Percentiles rank a stretch among this genome's conserved stretches.
Evolutionary conservation across 2,888 invertebrate genomes (phyloP).

Genomic region (Plagodis dolabraria): DNA sequence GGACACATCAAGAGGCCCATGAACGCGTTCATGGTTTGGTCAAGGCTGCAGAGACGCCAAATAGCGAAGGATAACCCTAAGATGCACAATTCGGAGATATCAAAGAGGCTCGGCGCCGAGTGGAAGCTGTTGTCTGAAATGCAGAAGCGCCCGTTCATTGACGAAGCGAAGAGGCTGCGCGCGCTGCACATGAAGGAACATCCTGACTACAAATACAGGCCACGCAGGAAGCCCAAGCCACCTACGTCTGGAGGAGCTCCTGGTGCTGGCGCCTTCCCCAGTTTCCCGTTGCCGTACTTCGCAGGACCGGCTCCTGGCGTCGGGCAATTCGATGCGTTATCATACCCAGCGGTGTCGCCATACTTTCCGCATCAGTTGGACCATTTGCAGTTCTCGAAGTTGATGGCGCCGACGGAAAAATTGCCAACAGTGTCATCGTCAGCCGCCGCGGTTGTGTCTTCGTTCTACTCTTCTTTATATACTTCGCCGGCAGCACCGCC

Average conservation of each 20-base stretch:
- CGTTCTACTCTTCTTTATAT: slow-evolving; percentile 89
- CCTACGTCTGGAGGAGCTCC: slow-evolving; percentile 82
- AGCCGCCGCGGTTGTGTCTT: slow-evolving; percentile 87
- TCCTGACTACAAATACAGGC: slow-evolving; percentile 95
- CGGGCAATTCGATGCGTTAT: slow-evolving; percentile 84
- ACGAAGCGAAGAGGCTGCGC: slow-evolving; percentile 95
- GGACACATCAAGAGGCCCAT: slow-evolving; percentile 97
- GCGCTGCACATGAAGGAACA: slow-evolving; percentile 96
- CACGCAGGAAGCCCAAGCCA: slow-evolving; percentile 93
- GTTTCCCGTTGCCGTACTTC: slow-evolving; percentile 87
- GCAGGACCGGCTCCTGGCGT: slow-evolving; percentile 85
- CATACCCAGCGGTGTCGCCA: slow-evolving; percentile 88
- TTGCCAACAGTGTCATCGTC: slow-evolving; percentile 76
- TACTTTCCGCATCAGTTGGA: slow-evolving; percentile 92
- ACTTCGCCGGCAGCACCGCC: slow-evolving; percentile 81
- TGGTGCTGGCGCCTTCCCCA: slow-evolving; percentile 85
- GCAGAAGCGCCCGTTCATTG: slow-evolving; percentile 97
- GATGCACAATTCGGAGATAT: slow-evolving; percentile 96
- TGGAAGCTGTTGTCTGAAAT: slow-evolving; percentile 95
- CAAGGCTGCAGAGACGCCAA: slow-evolving; percentile 94
- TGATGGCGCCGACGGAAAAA: slow-evolving; percentile 81
- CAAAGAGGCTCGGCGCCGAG: slow-evolving; percentile 95
- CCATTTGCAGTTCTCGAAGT: slow-evolving; percentile 86
- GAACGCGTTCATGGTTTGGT: slow-evolving; percentile 99
- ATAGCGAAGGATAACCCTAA: slow-evolving; percentile 98